phyloP scores from a whole-genome alignment of 1,140 invertebrate species.

The Araneus ventricosus region DNA sequence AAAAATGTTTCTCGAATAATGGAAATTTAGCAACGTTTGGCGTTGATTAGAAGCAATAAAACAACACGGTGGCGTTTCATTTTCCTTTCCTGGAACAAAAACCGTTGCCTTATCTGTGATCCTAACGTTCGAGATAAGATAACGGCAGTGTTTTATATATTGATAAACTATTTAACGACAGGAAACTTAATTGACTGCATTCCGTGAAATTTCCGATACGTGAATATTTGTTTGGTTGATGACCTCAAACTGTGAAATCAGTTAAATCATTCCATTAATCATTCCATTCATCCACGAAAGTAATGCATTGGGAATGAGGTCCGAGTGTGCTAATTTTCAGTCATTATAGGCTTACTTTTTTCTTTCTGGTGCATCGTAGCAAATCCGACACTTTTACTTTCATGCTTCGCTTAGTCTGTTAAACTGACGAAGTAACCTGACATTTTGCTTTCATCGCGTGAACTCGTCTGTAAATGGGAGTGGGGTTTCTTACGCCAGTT shows the following conservation, averaged over 20 bases:
- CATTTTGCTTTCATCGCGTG: background rate
- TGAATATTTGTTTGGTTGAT: background rate
- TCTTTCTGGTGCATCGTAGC: background rate
- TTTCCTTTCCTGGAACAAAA: too few species aligned
- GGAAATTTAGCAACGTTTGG: too few species aligned
- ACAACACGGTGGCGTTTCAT: too few species aligned
- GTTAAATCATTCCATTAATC: background rate
- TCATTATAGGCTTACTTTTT: background rate
- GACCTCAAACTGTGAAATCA: background rate
- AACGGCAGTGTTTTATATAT: background rate
- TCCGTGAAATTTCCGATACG: background rate
- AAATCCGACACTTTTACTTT: slow-evolving; percentile 20
- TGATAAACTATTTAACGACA: background rate
- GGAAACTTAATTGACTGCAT: background rate
- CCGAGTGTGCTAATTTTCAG: slow-evolving; percentile 19
- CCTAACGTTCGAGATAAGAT: background rate
- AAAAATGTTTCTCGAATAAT: too few species aligned
- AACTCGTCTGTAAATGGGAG: background rate
- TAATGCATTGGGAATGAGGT: slow-evolving; percentile 3
- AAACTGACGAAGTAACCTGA: background rate
- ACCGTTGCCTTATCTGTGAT: too few species aligned
- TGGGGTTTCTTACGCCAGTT: too few species aligned
- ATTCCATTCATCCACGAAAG: background rate
- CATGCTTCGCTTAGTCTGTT: background rate
- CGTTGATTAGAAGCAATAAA: too few species aligned